Base-by-base conservation (phyloP, 2,113 vertebrate species). In the Heterochromis multidens region DNA sequence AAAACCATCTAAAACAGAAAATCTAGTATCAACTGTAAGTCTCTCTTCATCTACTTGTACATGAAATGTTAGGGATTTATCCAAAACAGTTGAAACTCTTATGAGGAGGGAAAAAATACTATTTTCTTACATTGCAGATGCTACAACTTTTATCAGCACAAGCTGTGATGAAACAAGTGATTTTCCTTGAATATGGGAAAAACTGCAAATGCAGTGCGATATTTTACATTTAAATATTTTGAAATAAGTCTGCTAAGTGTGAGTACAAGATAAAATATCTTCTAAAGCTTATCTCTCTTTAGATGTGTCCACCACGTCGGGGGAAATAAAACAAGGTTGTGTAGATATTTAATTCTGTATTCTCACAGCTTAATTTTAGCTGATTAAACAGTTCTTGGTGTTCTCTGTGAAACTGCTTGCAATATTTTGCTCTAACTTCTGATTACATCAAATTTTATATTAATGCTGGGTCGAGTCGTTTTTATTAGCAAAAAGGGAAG, bases 401-500 rank as follows among this genome's bases (percentile, higher is more conserved):
- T 81, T 80, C 56, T 60, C 59, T 74, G 46, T 74, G 70, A 74
- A 74, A 74, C 43, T 74, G 54, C 25, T 74, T 77, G 65, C 80
- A 81, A 58, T 70, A 59, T 79, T 91, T 86, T 86, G 79, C 79
- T 81, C 43, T 57, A 72, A 87, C 80, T 35, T 67, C n/a, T 87
- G 81, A 89, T 90, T 83, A 82, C 78, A 89, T 85, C 80, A 86
- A 35, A 80, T 82, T 86, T 87, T 85, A 86, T 82, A 77, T 70
- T 67, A 88, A 81, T 87, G 77, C 83, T 63, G 74, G 84, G 82
- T 87, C 8, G 5, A 21, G 8, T 23, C 2, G 2, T 79, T 89
- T 94, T 91, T 88, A 92, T 93, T 91, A 91, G 79, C 70, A 4
- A 59, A 81, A 76, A 85, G 56, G 21, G 62, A 72, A 70, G 37